Base-by-base conservation (phyloP, 2,888 invertebrate genomes). In the Drosophila paranaensis region DNA sequence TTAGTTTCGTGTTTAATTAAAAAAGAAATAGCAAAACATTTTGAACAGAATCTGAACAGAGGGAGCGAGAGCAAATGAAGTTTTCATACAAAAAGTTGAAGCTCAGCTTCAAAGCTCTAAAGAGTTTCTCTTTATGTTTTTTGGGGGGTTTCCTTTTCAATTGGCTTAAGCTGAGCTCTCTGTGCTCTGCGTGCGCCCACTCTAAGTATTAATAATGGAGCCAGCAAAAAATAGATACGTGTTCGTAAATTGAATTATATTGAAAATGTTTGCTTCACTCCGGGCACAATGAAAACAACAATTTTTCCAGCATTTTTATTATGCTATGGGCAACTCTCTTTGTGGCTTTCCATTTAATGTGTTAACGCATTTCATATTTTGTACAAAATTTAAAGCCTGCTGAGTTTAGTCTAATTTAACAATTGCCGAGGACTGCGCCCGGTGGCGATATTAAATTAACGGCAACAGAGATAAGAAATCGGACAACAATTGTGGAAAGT, bases 401-500 rank as follows among this genome's bases (percentile, higher is more conserved):
- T 46, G 10, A 11, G 9, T 37, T 48, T n/a, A 20, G 39, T 9
- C 25, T n/a, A 20, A 33, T 33, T 9, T 3, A 33, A 48, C 13
- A 33, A 14, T 20, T 60, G 13, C 25, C 51, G 1, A n/a, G n/a
- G 39, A 35, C 46, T 30, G 54, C 14, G 11, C 16, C n/a, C 25
- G 5, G 30, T 25, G n/a, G 30, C 37, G 6, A 50, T 43, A 45
- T 27, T 42, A 60, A 60, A 67, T 75, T 46, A 71, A 71, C 58
- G 54, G 13, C 13, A 58, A 60, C 35, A 42, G 33, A 40, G 74
- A 74, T 74, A 69, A 60, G 61, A 68, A 73, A 60, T 61, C 60
- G 53, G 48, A 50, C 63, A 54, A 45, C 71, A 74, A 66, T 74
- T 79, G 76, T 71, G 80, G 79, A 69, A 72, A 72, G 61, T 33